phyloP scores from a whole-genome alignment of 2,888 invertebrate species.

The Drosophila atripex region DNA sequence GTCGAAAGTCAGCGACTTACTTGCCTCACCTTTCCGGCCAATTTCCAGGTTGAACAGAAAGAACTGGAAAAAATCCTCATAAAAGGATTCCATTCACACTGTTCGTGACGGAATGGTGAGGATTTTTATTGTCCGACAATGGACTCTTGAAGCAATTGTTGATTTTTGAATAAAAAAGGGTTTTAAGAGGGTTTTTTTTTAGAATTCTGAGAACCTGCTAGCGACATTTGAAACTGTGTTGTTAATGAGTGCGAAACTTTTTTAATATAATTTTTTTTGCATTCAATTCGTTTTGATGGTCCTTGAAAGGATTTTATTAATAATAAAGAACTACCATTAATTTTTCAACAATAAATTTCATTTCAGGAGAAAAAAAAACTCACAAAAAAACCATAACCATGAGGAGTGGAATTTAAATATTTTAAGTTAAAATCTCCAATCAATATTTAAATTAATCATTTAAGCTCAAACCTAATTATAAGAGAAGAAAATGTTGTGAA shows the following conservation, averaged over 20 bases:
- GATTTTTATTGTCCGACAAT: slow-evolving; percentile 53
- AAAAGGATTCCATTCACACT: slow-evolving; percentile 46
- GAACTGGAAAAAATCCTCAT: slow-evolving; percentile 4
- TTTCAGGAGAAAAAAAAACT: neutral
- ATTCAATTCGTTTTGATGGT: slow-evolving; percentile 1
- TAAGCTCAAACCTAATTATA: neutral
- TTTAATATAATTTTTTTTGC: neutral
- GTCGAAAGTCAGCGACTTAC: slow-evolving; percentile 39
- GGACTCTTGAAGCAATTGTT: slow-evolving; percentile 52
- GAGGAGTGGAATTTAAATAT: neutral
- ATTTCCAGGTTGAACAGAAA: slow-evolving; percentile 27
- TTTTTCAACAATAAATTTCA: neutral
- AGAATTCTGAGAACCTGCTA: slow-evolving; percentile 28
- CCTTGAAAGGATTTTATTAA: slow-evolving; percentile 16
- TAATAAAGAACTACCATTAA: neutral
- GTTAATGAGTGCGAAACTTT: slow-evolving; percentile 32
- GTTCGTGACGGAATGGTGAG: slow-evolving; percentile 53
- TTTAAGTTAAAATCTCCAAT: neutral
- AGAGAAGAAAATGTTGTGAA: neutral
- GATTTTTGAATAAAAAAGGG: slow-evolving; percentile 47
- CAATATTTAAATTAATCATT: neutral
- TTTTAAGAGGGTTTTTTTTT: slow-evolving; percentile 27
- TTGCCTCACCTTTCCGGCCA: slow-evolving; percentile 43
- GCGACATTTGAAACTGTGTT: slow-evolving; percentile 27
- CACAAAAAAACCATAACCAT: neutral